Evolutionary conservation across 2,797 vertebrate genomes (phyloP), one percentile per base, ranked within the genome.

Genomic region (Rhabdomys pumilio): DNA sequence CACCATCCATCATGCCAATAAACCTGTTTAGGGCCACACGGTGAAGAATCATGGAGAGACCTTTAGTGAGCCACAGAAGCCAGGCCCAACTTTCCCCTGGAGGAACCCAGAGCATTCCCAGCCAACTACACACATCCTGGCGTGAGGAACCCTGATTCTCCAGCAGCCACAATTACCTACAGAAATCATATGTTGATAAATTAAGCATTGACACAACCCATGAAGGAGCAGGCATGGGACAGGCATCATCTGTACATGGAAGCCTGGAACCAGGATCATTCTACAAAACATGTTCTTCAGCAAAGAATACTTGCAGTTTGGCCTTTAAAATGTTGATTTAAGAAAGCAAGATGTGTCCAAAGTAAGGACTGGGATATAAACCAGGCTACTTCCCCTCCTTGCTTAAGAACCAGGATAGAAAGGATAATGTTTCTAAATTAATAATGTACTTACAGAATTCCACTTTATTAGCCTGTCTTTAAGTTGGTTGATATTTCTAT

Each of bases 251-350:
- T 83, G 57, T 81, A 92, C 57, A 76, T 6, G 47, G n/a, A 50
- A 69, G 34, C 31, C 88, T 90, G 41, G 41, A 93, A 89, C 38
- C 38, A 87, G 65, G 53, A 22, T 89, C 44, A 50, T 79, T 89
- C 61, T 41, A 41, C 38, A 94, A 91, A 97, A 89, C 80, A 2
- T 83, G 61, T 77, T 89, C 72, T 83, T 44, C 17, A 77, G 91
- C 29, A 93, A 95, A 91, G 38, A 93, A 55, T 95, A 89, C 73
- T 97, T 96, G 85, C 38, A 91, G n/a, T 83, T 94, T 38, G 38
- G 31, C 77, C 50, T 29, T 83, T 86, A 92, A 96, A 91, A 94
- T 67, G 31, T 29, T 97, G 82, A 93, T 72, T 88, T 94, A 93
- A 93, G 88, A 94, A 92, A 88, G 8, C 65, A 20, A 89, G 73